These are phyloP conservation scores for Manis crassicaudata DNA, from an alignment of 2,797 vertebrate species.

Conservation along the genomic window DNA sequence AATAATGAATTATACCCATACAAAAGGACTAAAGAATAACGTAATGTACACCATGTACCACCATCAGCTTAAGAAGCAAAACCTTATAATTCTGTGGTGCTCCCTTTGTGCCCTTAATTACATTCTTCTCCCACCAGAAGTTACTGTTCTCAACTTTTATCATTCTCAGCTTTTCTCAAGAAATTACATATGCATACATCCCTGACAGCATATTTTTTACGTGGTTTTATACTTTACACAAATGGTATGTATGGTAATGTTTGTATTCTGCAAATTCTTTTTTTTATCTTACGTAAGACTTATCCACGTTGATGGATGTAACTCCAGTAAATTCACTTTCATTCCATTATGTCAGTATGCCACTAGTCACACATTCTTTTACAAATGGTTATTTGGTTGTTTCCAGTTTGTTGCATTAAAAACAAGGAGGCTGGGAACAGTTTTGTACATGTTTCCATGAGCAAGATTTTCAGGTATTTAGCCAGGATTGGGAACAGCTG, in stretches of 20 bases:
- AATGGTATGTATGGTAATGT: not conserved
- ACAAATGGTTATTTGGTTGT: not conserved
- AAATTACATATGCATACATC: not conserved
- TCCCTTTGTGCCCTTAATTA: not conserved
- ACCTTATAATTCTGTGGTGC: not conserved
- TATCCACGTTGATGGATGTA: not conserved
- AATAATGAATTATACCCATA: not conserved
- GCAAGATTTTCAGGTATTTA: not conserved
- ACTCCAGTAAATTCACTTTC: not conserved
- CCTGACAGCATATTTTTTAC: not conserved
- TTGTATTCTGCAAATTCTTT: not conserved
- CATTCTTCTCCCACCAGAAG: not conserved
- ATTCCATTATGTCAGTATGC: not conserved
- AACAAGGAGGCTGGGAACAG: not conserved
- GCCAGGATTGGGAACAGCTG: not conserved
- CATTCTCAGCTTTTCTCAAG: not conserved
- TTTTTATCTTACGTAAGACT: not conserved
- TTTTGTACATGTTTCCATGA: not conserved
- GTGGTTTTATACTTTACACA: not conserved
- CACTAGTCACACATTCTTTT: not conserved
- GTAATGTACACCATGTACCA: not conserved
- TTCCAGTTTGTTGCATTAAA: conserved; percentile 1
- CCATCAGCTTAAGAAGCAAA: not conserved
- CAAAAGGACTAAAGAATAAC: not conserved
- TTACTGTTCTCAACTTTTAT: not conserved